Evolutionary conservation across 2,888 invertebrate genomes (phyloP).

Genomic region (Agrotis ipsilon): DNA sequence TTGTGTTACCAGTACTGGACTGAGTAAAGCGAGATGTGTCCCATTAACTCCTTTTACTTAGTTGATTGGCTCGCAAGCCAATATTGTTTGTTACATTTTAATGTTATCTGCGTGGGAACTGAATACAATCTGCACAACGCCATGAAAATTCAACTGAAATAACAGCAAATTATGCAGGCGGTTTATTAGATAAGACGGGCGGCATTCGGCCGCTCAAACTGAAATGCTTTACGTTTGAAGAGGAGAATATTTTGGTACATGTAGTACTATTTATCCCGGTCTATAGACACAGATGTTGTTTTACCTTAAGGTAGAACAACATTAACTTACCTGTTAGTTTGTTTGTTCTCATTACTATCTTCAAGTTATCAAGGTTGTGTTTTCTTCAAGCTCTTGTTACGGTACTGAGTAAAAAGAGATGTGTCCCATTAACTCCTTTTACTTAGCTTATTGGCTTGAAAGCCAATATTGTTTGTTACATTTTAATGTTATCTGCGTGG

Average conservation of each 20-base stretch:
- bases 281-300: too few relatives aligned
- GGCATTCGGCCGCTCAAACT: too few relatives aligned
- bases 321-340: too few relatives aligned
- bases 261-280: too few relatives aligned
- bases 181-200: too few relatives aligned
- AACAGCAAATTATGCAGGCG: too few relatives aligned
- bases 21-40: constrained; percentile 74
- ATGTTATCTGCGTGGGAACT: constrained; percentile 33
- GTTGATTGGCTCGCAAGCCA: constrained; percentile 64
- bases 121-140: not conserved
- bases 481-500: constrained; percentile 38
- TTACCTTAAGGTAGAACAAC: too few relatives aligned
- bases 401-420: constrained; percentile 74
- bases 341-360: too few relatives aligned
- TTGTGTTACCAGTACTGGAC: constrained; percentile 76
- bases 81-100: constrained; percentile 62
- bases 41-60: constrained; percentile 77
- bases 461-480: constrained; percentile 67
- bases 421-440: constrained; percentile 75
- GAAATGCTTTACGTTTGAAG: too few relatives aligned
- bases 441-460: constrained; percentile 66
- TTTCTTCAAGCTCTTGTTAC: too few relatives aligned
- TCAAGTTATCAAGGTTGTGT: too few relatives aligned
- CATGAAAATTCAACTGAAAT: not conserved
- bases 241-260: too few relatives aligned